A percentile compares a stretch with the other conserved stretches of the same genome.
Evolutionary conservation across 1,140 invertebrate genomes (phyloP).

Genomic region (Temnothorax curvispinosus): DNA sequence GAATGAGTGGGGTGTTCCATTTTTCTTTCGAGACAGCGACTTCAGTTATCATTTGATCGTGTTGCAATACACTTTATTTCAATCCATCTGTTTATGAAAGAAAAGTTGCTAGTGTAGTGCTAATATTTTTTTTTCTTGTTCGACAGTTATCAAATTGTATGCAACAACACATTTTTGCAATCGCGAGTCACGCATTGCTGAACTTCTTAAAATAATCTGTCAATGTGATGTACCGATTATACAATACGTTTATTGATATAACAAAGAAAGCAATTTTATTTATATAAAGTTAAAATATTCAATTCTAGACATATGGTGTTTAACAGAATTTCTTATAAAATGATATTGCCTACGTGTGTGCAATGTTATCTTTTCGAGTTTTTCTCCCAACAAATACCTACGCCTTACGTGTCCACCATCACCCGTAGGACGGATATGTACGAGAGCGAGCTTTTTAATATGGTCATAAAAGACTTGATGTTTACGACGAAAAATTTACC

Average conservation of each 20-base stretch:
- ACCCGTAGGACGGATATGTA: conserved; percentile 56
- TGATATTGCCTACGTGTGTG: background rate
- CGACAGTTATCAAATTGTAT: background rate
- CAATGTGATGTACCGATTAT: too few relatives aligned
- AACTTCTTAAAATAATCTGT: background rate
- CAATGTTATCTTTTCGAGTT: background rate
- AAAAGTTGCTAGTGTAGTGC: background rate
- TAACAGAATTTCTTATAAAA: background rate
- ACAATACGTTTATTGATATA: too few relatives aligned
- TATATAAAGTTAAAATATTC: too few relatives aligned
- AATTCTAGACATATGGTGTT: background rate
- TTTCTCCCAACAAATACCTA: background rate
- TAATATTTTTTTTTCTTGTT: background rate
- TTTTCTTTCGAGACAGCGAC: too few relatives aligned
- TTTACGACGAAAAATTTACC: conserved; percentile 1
- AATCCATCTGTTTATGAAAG: too few relatives aligned
- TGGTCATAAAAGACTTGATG: conserved; percentile 43
- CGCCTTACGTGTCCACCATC: conserved; percentile 28
- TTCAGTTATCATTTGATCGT: background rate
- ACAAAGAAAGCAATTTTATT: too few relatives aligned
- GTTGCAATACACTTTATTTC: background rate
- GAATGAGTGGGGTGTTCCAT: too few relatives aligned
- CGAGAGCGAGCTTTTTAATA: conserved; percentile 55
- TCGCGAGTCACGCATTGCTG: too few relatives aligned
- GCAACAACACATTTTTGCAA: background rate